Base-by-base conservation (phyloP, 2,888 invertebrate species). In the Ethmia dodecea region DNA sequence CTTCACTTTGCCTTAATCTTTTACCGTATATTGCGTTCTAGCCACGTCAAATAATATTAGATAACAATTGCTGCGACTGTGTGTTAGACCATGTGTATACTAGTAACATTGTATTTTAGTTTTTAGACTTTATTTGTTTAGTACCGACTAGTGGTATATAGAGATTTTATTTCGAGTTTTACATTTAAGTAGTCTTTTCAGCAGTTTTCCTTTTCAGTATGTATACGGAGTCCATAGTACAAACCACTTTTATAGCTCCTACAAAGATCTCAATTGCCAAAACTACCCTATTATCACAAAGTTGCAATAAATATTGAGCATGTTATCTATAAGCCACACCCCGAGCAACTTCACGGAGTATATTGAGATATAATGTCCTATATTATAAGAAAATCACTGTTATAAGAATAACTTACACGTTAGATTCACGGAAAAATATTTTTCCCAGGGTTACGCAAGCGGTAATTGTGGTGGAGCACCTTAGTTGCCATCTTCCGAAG, bases 381-480 rank as follows among this genome's bases (percentile, higher is more conserved):
- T 60, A 48, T 55, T 74, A 63, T 81, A 81, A 78, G 77, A 56
- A 61, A 72, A 69, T 58, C 79, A 80, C 76, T 81, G 73, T 74
- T 67, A 68, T 79, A 75, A 77, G 63, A 72, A 70, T 76, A 65
- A 77, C 75, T 81, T 77, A 78, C 86, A 86, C 86, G 83, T 83
- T 84, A 83, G 84, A 86, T 86, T 86, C 81, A 86, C 86, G 86
- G 84, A 83, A 80, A 73, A 84, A 86, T 86, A 84, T 86, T 86
- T 86, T 86, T 70, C 84, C 86, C 84, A 84, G 86, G 84, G 84
- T 86, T 86, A 83, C 84, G 84, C 84, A 84, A 84, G 84, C 86
- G 86, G 86, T 86, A 83, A 77, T 78, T 84, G 83, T 84, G 83
- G 84, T 84, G 86, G 86, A 84, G 83, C 75, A 84, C 86, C 86